phyloP scores from a whole-genome alignment of 2,113 vertebrate species.

The Crotalus viridis region DNA sequence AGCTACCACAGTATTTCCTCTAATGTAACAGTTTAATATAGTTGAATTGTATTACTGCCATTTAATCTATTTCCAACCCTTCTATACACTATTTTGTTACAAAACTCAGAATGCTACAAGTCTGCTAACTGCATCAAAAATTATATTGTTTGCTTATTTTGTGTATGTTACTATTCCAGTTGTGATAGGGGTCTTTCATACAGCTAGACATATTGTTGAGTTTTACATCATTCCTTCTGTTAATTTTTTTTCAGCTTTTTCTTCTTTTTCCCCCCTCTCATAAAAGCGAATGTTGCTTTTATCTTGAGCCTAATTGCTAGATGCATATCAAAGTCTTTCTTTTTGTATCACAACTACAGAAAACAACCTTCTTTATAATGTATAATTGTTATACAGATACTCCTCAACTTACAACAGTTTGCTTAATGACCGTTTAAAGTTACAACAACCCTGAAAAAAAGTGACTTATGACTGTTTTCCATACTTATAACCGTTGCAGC shows the following conservation, averaged over 20 bases:
- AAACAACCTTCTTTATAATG: not conserved
- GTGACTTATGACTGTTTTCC: too few species aligned
- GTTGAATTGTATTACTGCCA: not conserved
- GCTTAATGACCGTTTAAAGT: too few species aligned
- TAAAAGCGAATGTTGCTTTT: not conserved
- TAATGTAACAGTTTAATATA: not conserved
- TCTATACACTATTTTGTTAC: not conserved
- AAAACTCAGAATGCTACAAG: not conserved
- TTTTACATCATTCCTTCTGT: not conserved
- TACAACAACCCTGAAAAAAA: too few species aligned
- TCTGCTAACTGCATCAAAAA: not conserved
- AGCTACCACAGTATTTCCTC: not conserved
- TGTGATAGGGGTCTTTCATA: not conserved
- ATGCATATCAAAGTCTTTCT: not conserved
- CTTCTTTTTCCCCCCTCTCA: too few species aligned
- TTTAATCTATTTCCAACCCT: not conserved
- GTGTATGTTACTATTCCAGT: not conserved
- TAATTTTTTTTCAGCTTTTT: not conserved
- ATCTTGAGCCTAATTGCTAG: not conserved
- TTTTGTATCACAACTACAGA: not conserved
- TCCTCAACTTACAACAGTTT: too few species aligned
- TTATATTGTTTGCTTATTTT: not conserved
- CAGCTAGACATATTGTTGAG: not conserved
- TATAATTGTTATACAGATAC: not conserved
- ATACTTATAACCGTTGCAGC: too few species aligned